phyloP scores from a whole-genome alignment of 2,797 vertebrate species.

The Coregonus suidteri region DNA sequence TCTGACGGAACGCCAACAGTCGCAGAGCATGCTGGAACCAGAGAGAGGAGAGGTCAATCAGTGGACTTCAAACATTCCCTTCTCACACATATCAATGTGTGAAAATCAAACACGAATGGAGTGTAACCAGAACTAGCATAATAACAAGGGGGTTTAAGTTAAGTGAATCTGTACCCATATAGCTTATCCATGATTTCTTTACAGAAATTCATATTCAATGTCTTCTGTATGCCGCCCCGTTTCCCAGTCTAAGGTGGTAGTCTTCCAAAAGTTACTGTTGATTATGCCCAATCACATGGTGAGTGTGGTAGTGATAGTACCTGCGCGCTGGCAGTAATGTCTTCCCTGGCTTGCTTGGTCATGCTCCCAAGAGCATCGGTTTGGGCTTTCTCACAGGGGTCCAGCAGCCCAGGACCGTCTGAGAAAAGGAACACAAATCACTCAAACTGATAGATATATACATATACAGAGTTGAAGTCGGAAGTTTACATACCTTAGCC shows the following conservation, averaged over 20 bases:
- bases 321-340: conserved; percentile 81
- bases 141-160: neutral
- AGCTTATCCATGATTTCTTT: neutral
- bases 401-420: conserved; percentile 84
- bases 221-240: neutral
- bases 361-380: conserved; percentile 72
- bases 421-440: neutral
- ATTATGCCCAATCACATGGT: neutral
- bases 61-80: neutral
- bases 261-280: neutral
- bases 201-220: neutral
- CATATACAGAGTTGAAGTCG: too few species aligned
- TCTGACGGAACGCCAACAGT: conserved; percentile 79
- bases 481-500: too few species aligned
- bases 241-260: neutral
- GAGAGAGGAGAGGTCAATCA: neutral
- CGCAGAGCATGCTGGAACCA: conserved; percentile 74
- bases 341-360: conserved; percentile 76
- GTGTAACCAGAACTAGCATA: neutral
- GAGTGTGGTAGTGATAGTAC: conserved; percentile 44
- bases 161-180: neutral
- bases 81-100: neutral
- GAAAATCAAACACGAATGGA: neutral
- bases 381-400: conserved; percentile 82
- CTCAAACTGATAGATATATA: neutral